Evolutionary conservation across 2,797 vertebrate genomes (phyloP), one percentile per base, ranked within the genome.

Genomic region (Silurus lanzhouensis): DNA sequence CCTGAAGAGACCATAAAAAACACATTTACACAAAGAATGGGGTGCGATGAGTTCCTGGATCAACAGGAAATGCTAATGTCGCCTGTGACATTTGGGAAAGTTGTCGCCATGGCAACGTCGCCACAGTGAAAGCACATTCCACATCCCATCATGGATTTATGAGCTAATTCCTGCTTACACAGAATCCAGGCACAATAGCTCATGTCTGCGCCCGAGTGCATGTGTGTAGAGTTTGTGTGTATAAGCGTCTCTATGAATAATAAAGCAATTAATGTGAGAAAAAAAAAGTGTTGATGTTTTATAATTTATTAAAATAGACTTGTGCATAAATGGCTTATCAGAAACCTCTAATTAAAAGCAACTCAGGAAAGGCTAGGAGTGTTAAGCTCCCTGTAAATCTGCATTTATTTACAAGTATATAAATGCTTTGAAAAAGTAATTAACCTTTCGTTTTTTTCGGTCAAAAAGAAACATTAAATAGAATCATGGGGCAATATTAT

Each of bases 1-100:
- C 71, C 55, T 64, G 70, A 81, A 82, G 81, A 83, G 71, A 60
- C 46, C 38, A 74, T 48, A 81, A 87, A 86, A 84, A 57, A 55
- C 70, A 81, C 74, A 84, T 64, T 83, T 79, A 74, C 68, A 87
- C 70, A 86, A 71, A 86, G 82, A 87, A 84, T n/a, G 57, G 84
- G 64, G 72, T 77, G 84, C 68, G 83, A 70, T 84, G 79, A 86
- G 86, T 88, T 83, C 72, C 83, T 88, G 85, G 84, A 89, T 89
- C 88, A 89, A 84, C 85, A 83, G 88, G 83, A 88, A 85, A 86
- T 86, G 84, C 85, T 88, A 85, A 87, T 83, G 82, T 82, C 79
- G 77, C 76, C 85, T 78, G 89, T 88, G 88, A 88, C 87, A 91
- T 83, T 90, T 88, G 84, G 87, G 77, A 89, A 78, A 87, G 88